Percentiles rank a stretch among this genome's conserved stretches.
Conservation (phyloP, 2,113 vertebrate species). For the Etheostoma cragini region DNA sequence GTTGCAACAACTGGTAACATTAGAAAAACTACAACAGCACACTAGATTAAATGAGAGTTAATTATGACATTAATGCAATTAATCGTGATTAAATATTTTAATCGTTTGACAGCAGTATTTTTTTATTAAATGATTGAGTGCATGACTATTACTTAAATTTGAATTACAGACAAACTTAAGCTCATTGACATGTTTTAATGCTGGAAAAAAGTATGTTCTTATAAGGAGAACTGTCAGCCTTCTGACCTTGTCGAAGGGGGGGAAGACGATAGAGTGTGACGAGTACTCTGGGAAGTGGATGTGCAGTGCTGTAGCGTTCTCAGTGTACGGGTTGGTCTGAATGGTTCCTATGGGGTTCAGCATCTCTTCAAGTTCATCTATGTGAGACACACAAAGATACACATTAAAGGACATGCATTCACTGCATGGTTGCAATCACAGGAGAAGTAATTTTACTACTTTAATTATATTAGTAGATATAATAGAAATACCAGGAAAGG, state of each 20-base stretch:
- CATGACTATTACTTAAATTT: background rate
- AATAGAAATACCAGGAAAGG: constrained; percentile 91
- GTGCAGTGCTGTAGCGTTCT: constrained; percentile 95
- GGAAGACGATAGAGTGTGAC: constrained; percentile 89
- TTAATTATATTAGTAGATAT: constrained; percentile 3
- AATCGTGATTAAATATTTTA: too few relatives aligned
- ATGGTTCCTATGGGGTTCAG: constrained; percentile 98
- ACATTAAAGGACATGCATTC: background rate
- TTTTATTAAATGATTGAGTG: background rate
- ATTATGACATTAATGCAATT: too few relatives aligned
- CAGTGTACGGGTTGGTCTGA: constrained; percentile 96
- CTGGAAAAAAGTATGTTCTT: background rate
- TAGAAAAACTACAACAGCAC: too few relatives aligned
- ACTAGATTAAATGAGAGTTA: too few relatives aligned
- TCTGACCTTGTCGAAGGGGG: constrained; percentile 97
- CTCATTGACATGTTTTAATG: background rate
- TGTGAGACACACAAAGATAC: constrained; percentile 8
- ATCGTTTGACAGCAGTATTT: too few relatives aligned
- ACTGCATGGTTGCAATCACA: background rate
- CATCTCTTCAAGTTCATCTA: constrained; percentile 99
- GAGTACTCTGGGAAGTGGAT: constrained; percentile 93
- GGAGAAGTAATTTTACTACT: background rate
- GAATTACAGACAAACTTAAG: constrained; percentile 1
- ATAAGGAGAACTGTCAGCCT: background rate
- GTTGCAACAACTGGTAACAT: too few relatives aligned